Base-by-base conservation (phyloP, 2,888 invertebrate genomes). In the Xanthia icteritia region DNA sequence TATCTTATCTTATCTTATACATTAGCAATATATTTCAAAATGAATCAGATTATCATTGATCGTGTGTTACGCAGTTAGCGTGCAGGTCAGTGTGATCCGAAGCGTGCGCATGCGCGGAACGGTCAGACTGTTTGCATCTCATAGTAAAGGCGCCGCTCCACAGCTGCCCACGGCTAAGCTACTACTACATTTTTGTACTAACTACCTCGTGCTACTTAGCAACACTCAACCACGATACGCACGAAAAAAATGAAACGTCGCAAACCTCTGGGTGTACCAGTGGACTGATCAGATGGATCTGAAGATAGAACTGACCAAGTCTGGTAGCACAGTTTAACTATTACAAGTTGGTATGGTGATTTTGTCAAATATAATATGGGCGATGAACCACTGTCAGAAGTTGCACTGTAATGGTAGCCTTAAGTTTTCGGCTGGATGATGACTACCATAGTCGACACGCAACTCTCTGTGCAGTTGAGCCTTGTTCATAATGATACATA, bases 401-500 rank as follows among this genome's bases (percentile, higher is more conserved):
- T 58, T 13, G 13, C 54, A 45, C 17, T 31, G 31, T 9, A 11
- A 27, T 39, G n/a, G 39, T 69, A 56, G 56, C 11, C 27, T 13
- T 3, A 42, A 70, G 63, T 31, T 8, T 20, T 20, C 15, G 36
- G 17, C 58, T 8, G 17, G 68, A 56, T 54, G 8, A 31, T n/a
- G 58, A n/a, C 60, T 51, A 51, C 2, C 51, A 51, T 20, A 51
- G 51, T 51, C 2, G 8, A 39, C 39, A 4, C 1, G 6, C 5
- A n/a, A 13, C 13, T 64, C 11, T 3, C 31, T 69, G n/a, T n/a
- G 36, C n/a, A 71, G n/a, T 70, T 20, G 6, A 45, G n/a, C 48
- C 48, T 36, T 13, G 31, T 31, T n/a, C 4, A 17, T 6, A 31
- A 31, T 23, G n/a, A n/a, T 23, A 61, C 82, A n/a, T 51, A 77